Evolutionary conservation across 2,888 invertebrate species (phyloP), one percentile per base, ranked within the genome.

Genomic region (Dasypogon diadema): DNA sequence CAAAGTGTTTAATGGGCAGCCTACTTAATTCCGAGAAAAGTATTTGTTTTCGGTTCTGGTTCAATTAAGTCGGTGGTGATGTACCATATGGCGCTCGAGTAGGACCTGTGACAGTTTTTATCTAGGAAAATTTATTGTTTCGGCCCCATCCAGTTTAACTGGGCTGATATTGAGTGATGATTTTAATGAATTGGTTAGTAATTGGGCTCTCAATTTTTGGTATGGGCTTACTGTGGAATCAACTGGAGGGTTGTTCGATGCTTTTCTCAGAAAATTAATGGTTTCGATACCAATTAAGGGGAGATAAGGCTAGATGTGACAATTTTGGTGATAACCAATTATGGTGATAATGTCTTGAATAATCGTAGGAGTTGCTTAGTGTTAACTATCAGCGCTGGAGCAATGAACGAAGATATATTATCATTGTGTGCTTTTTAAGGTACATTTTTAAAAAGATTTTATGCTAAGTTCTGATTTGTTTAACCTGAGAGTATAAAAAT

Each of bases 101-200:
- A 21, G 18, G 34, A 60, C 16, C 18, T 34, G 37, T 34, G 60
- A 60, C 60, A 21, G 60, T 21, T 10, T 37, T 60, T 60, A 60
- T 60, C 60, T 60, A 14, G n/a, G n/a, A 34, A 60, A 37, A 60
- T 60, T 60, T 60, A 60, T 42, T 60, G 21, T 37, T 34, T 8
- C 21, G 42, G 21, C n/a, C n/a, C n/a, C 3, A 37, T 18, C 37
- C 60, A 37, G n/a, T 12, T 21, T 6, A 10, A 60, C 37, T 60
- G 16, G n/a, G 16, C 60, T 60, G 60, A 60, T 60, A 60, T 18
- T 21, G 37, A 34, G 12, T 37, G 60, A 68, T 51, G 48, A 30
- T 51, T 68, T 68, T 68, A 48, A 68, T 68, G 68, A 68, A 68
- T 68, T 68, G 68, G 68, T 51, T 68, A 68, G 51, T 68, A 68